Evolutionary conservation across 2,888 invertebrate genomes (phyloP), one percentile per base, ranked within the genome.

Genomic region (Bembecia ichneumoniformis): DNA sequence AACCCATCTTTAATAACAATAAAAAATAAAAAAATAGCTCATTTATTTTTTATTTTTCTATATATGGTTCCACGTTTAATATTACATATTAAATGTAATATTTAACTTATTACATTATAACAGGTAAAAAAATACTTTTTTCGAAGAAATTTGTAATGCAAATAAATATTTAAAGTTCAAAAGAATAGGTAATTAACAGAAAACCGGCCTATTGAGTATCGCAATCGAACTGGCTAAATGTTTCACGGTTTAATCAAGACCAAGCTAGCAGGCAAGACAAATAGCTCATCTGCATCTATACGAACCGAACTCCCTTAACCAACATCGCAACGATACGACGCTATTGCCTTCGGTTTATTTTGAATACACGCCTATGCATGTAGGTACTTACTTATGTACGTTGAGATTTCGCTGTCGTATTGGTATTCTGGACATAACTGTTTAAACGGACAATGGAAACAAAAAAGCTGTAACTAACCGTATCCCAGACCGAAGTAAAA

Each of bases 261-360:
- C 72, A 72, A 72, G 73, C 82, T 74, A 86, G 83, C 82, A 81
- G 77, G 76, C 71, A 84, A 86, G 82, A 84, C 82, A 86, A 86
- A 86, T 86, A 86, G 78, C 84, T 86, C 86, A 86, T 86, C 86
- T 86, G 82, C 86, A 86, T 86, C 86, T 82, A 86, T 82, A 86
- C 82, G 86, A 86, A 81, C 68, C 71, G 74, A 74, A 69, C 71
- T 68, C 69, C 72, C 67, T 65, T 67, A 71, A 68, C 74, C 71
- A 71, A 76, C 80, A 71, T 74, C 69, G 71, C 74, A 70, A 77
- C 77, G 73, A 79, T 82, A 55, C 55, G n/a, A 14, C 13, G 9
- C n/a, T 28, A 15, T 44, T 46, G 76, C 76, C 65, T 65, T 70
- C 63, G 68, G 66, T 65, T 68, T 64, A 64, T 64, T 62, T 59